These are phyloP conservation scores for Trichacis sp. DNA, from an alignment of 2,888 invertebrate genomes.

Conservation along the genomic window DNA sequence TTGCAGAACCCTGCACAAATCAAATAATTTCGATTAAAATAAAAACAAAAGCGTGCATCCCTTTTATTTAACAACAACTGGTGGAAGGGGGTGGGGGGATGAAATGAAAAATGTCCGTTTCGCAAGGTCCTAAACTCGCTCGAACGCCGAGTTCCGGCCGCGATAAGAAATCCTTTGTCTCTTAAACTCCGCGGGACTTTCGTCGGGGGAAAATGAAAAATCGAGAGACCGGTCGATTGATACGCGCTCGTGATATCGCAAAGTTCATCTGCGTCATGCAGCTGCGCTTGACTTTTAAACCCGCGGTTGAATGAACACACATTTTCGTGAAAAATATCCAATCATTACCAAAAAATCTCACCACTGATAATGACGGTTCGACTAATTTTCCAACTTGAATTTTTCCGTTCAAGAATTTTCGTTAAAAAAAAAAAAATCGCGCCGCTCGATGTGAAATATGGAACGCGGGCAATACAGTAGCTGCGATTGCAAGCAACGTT, in stretches of 20 bases:
- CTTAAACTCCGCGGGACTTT: not conserved
- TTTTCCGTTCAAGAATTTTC: not conserved
- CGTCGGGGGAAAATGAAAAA: conserved; percentile 7
- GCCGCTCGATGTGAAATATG: conserved; percentile 10
- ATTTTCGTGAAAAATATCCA: conserved; percentile 20
- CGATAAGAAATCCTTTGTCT: not conserved
- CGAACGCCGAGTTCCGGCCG: not conserved
- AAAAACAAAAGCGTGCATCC: too few relatives aligned
- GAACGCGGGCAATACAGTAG: conserved; percentile 39
- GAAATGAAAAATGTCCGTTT: too few relatives aligned
- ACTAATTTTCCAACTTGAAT: not conserved
- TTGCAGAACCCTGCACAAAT: too few relatives aligned
- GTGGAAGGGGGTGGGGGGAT: too few relatives aligned
- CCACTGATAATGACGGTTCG: too few relatives aligned
- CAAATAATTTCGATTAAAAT: too few relatives aligned
- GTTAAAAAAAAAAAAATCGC: too few relatives aligned
- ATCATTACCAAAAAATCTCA: conserved; percentile 21
- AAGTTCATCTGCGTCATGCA: conserved; percentile 44
- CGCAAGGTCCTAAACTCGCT: not conserved
- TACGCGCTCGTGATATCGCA: conserved; percentile 43
- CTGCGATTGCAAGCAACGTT: conserved; percentile 37
- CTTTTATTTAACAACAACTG: too few relatives aligned
- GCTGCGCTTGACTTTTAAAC: conserved; percentile 44
- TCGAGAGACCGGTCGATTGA: conserved; percentile 42
- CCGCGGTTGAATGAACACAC: conserved; percentile 45